A percentile compares a stretch with the other conserved stretches of the same genome.
Evolutionary conservation across 1,140 invertebrate species (phyloP).

Genomic region (Lethocerus indicus): DNA sequence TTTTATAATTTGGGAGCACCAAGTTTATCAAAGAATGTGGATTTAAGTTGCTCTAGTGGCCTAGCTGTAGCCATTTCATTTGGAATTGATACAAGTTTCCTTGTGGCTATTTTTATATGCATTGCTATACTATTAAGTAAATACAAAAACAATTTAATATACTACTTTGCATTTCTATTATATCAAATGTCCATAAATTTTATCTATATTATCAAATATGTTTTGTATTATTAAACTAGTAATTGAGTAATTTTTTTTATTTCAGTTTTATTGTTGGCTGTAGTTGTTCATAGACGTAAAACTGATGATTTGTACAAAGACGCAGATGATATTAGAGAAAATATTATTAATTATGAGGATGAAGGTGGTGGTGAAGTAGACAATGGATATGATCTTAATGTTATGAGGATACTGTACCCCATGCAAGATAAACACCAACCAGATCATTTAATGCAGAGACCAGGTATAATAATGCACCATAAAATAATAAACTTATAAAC

Average conservation of each 20-base stretch:
- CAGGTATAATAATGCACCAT: constrained; percentile 1
- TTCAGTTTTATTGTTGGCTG: constrained; percentile 63
- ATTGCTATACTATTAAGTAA: constrained; percentile 54
- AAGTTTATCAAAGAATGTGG: constrained; percentile 41
- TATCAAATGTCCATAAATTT: too few relatives aligned
- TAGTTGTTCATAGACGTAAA: constrained; percentile 67
- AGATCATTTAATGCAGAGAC: constrained; percentile 5
- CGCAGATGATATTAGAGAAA: constrained; percentile 89
- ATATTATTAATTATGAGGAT: constrained; percentile 93
- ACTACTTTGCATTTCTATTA: background rate
- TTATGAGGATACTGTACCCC: constrained; percentile 52
- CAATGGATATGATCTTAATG: constrained; percentile 82
- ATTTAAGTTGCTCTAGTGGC: constrained; percentile 47
- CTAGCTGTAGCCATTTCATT: constrained; percentile 56
- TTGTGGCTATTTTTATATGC: constrained; percentile 68
- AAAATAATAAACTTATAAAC: background rate
- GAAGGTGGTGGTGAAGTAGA: constrained; percentile 93
- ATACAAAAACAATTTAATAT: background rate
- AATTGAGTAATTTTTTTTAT: constrained; percentile 17
- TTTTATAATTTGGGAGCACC: constrained; percentile 62
- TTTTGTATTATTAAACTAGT: too few relatives aligned
- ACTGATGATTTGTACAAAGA: constrained; percentile 81
- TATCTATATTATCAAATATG: too few relatives aligned
- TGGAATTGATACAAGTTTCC: constrained; percentile 64
- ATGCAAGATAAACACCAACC: constrained; percentile 22